Evolutionary conservation across 2,888 invertebrate species (phyloP).

Genomic region (Iphiclides podalirius): DNA sequence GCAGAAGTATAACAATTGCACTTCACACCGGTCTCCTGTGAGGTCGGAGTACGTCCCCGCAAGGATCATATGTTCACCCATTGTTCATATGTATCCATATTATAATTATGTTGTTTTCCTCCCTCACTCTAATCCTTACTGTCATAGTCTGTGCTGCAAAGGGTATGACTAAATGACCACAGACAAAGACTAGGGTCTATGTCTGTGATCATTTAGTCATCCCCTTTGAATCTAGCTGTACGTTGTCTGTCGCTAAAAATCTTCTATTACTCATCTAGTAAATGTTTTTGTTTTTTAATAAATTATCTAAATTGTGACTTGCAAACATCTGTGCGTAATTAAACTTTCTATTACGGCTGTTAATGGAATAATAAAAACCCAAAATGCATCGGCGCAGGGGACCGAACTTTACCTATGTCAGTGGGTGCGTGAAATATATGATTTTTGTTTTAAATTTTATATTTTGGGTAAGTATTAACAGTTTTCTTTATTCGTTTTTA

Average conservation of each 20-base stretch:
- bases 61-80: too few species aligned
- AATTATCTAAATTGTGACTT: neutral
- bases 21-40: too few species aligned
- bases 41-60: too few species aligned
- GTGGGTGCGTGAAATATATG: slow-evolving; percentile 93
- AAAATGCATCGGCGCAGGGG: slow-evolving; percentile 83
- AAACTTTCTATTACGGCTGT: slow-evolving; percentile 9
- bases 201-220: too few species aligned
- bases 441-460: slow-evolving; percentile 93
- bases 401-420: slow-evolving; percentile 89
- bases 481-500: slow-evolving; percentile 7
- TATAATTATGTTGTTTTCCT: too few species aligned
- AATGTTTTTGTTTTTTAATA: neutral
- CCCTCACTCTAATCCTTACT: too few species aligned
- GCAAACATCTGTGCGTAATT: neutral
- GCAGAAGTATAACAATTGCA: too few species aligned
- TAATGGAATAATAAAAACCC: slow-evolving; percentile 31
- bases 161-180: too few species aligned
- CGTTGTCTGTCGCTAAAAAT: neutral
- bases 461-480: slow-evolving; percentile 88
- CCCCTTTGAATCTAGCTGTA: too few species aligned
- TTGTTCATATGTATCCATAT: too few species aligned
- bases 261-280: neutral
- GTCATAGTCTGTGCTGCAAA: too few species aligned
- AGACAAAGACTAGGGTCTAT: too few species aligned